Conservation (phyloP, 37 sponge, comb jelly and placozoan species). For the Halisarca cf. caerulea region DNA sequence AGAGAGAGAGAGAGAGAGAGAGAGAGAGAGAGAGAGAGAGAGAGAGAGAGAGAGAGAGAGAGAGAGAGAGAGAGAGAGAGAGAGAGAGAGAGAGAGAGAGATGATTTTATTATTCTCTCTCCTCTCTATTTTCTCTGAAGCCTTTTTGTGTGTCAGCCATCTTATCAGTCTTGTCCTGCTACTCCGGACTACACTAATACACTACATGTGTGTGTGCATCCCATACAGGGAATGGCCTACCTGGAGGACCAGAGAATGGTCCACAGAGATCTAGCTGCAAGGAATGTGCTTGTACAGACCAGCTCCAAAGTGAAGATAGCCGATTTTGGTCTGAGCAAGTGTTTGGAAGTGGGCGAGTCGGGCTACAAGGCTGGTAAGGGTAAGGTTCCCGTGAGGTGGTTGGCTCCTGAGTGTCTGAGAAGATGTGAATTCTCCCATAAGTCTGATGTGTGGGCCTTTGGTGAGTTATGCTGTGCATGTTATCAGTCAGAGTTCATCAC, state of each 20-base stretch:
- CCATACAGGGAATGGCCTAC: constrained; percentile 84
- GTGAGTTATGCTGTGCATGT: constrained; percentile 12
- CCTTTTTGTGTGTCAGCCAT: too few species aligned
- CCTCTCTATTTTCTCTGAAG: too few species aligned
- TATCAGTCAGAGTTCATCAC: too few species aligned
- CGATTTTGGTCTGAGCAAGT: constrained; percentile 91
- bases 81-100: background rate
- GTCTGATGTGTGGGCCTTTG: constrained; percentile 90
- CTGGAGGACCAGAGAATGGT: constrained; percentile 86
- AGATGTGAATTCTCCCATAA: constrained; percentile 76
- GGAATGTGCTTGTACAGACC: constrained; percentile 89
- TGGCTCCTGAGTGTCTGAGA: constrained; percentile 84
- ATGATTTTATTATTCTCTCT: background rate
- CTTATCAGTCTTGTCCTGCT: too few species aligned
- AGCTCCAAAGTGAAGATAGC: constrained; percentile 83
- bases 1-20: background rate
- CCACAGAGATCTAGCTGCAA: constrained; percentile 89
- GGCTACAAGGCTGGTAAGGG: constrained; percentile 70
- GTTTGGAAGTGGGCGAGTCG: constrained; percentile 76
- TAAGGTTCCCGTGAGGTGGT: constrained; percentile 90
- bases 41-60: background rate
- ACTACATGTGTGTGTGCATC: background rate
- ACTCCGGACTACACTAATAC: too few species aligned
- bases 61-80: background rate
- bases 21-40: background rate